Percentiles rank a stretch among this genome's conserved stretches.
Evolutionary conservation across 2,888 invertebrate species (phyloP).

Genomic region (Odontocolon sp.): DNA sequence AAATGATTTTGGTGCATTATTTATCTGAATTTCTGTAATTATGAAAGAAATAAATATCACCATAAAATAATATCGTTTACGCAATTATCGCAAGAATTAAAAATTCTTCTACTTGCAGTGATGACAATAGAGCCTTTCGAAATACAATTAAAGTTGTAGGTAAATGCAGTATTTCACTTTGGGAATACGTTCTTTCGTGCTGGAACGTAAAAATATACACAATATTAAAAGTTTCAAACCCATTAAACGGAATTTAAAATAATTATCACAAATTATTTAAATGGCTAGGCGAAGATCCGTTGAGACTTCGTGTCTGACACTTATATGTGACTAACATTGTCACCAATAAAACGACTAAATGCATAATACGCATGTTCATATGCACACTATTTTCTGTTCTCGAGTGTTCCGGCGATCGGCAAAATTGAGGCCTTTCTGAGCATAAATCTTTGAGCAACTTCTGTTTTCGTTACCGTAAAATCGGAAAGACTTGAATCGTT

Average conservation of each 20-base stretch:
- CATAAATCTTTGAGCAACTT: constrained; percentile 19
- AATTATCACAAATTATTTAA: background rate
- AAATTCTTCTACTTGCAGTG: too few species aligned
- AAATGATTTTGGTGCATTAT: too few species aligned
- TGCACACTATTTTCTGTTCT: background rate
- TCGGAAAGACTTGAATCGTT: too few species aligned
- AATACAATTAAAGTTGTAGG: too few species aligned
- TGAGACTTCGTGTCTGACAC: background rate
- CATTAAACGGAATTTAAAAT: background rate
- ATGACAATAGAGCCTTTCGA: too few species aligned
- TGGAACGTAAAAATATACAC: background rate
- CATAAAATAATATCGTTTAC: too few species aligned
- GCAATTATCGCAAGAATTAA: too few species aligned
- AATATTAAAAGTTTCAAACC: background rate
- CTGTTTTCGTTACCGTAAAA: too few species aligned
- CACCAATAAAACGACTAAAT: background rate
- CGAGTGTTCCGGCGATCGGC: background rate
- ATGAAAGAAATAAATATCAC: too few species aligned
- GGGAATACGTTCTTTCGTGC: background rate
- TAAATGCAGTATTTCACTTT: background rate
- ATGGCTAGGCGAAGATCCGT: background rate
- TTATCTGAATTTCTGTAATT: too few species aligned
- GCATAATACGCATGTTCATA: background rate
- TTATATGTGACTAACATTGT: background rate
- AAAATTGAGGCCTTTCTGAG: background rate